A percentile compares a stretch with the other conserved stretches of the same genome.
These are phyloP conservation scores for Cryptocephalus moraei DNA, from an alignment of 2,888 invertebrate species.

Conservation along the genomic window DNA sequence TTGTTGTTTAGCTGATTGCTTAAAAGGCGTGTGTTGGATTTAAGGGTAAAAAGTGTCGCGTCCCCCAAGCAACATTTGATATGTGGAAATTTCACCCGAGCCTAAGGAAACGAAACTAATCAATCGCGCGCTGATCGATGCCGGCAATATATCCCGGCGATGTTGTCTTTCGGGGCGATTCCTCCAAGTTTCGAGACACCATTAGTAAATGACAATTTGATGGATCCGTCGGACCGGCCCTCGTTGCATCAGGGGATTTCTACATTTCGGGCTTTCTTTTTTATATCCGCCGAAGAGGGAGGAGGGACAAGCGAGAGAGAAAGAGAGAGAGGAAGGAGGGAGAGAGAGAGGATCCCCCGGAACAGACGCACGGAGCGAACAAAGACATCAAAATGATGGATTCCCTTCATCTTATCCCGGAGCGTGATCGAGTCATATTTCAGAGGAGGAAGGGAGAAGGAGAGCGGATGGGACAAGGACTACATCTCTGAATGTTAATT, in stretches of 20 bases:
- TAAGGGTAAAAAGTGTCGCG: too few relatives aligned
- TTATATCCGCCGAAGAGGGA: constrained; percentile 23
- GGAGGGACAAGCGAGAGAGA: constrained; percentile 7
- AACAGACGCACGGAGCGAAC: constrained; percentile 34
- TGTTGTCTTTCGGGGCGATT: constrained; percentile 13
- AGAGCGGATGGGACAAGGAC: constrained; percentile 22
- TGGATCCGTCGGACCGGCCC: constrained; percentile 33
- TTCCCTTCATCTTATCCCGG: constrained; percentile 42
- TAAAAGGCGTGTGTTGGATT: too few relatives aligned
- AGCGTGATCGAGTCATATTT: constrained; percentile 44
- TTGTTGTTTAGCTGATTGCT: too few relatives aligned
- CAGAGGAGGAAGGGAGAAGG: constrained; percentile 21
- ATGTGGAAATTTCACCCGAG: too few relatives aligned
- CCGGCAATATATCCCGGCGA: constrained; percentile 12
- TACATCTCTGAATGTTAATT: constrained; percentile 40
- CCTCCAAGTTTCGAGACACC: constrained; percentile 30
- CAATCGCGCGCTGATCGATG: constrained; percentile 5
- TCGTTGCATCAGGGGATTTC: constrained; percentile 34
- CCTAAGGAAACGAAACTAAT: too few relatives aligned
- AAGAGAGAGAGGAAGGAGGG: too few relatives aligned
- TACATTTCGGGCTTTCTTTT: constrained; percentile 34
- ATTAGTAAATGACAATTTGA: constrained; percentile 36
- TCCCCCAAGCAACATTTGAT: too few relatives aligned
- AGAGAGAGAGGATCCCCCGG: constrained; percentile 9
- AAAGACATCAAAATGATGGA: constrained; percentile 44